These are phyloP conservation scores for Saccostrea cuccullata DNA, from an alignment of 1,140 invertebrate genomes.

Conservation along the genomic window DNA sequence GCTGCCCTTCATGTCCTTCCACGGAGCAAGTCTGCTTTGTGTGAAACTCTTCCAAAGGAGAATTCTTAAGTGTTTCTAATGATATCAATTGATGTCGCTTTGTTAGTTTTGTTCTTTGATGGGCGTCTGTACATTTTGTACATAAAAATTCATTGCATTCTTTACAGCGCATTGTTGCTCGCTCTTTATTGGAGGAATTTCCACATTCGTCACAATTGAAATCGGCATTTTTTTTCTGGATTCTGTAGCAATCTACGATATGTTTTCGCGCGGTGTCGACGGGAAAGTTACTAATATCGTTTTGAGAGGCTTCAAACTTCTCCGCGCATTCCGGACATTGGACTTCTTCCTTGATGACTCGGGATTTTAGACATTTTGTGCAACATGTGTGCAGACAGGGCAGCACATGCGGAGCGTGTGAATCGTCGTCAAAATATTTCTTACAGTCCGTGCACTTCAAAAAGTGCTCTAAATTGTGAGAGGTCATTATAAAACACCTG, in stretches of 20 bases:
- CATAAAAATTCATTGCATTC: constrained; percentile 56
- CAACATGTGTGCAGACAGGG: constrained; percentile 55
- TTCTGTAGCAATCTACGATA: constrained; percentile 46
- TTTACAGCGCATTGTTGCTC: constrained; percentile 45
- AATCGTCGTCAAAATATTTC: constrained; percentile 46
- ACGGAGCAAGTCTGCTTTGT: constrained; percentile 45
- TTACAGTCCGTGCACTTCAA: constrained; percentile 47
- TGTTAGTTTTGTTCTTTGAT: constrained; percentile 53
- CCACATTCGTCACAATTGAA: constrained; percentile 48
- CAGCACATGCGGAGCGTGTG: constrained; percentile 43
- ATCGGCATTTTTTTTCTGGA: constrained; percentile 43
- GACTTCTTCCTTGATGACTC: constrained; percentile 37
- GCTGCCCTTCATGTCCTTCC: constrained; percentile 46
- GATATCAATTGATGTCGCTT: constrained; percentile 47
- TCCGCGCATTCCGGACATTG: constrained; percentile 51
- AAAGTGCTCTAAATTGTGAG: constrained; percentile 39
- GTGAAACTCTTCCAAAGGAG: constrained; percentile 46
- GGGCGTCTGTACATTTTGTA: constrained; percentile 41
- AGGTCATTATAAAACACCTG: not conserved
- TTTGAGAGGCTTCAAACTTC: constrained; percentile 44
- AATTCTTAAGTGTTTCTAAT: constrained; percentile 47
- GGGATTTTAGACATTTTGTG: constrained; percentile 40
- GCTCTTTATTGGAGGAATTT: not conserved
- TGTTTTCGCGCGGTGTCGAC: constrained; percentile 50
- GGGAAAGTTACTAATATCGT: constrained; percentile 41